A percentile compares a stretch with the other conserved stretches of the same genome.
These are phyloP conservation scores for Pseudomyrmex concolor DNA, from an alignment of 1,140 invertebrate genomes.

Conservation along the genomic window DNA sequence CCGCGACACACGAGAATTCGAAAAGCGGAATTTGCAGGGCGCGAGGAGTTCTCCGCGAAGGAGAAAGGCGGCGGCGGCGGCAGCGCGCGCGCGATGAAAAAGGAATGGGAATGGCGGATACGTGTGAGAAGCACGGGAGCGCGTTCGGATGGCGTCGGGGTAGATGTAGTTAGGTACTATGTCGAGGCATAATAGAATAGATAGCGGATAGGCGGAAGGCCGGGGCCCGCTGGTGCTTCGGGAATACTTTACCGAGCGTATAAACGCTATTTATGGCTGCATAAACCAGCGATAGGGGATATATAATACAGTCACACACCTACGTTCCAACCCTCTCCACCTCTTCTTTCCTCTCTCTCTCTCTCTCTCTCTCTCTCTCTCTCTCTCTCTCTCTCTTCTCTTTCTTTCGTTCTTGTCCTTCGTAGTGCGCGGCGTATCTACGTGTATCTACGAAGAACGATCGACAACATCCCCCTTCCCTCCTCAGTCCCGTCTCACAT, in stretches of 20 bases:
- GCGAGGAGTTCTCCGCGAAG: conserved; percentile 10
- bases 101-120: conserved; percentile 66
- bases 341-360: conserved; percentile 7
- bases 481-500: conserved; percentile 58
- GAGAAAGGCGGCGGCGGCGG: background rate
- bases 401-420: conserved; percentile 46
- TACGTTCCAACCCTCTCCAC: conserved; percentile 60
- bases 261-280: conserved; percentile 84
- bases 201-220: conserved; percentile 79
- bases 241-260: conserved; percentile 82
- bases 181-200: conserved; percentile 82
- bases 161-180: conserved; percentile 73
- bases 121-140: conserved; percentile 54
- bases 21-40: conserved; percentile 61
- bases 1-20: conserved; percentile 62
- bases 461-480: conserved; percentile 70
- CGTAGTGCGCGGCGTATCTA: conserved; percentile 67
- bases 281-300: conserved; percentile 82
- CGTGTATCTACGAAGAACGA: conserved; percentile 76
- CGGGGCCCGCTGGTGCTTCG: conserved; percentile 76
- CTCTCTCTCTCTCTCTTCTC: conserved; percentile 42
- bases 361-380: background rate
- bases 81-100: conserved; percentile 27
- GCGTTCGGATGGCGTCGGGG: conserved; percentile 56
- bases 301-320: conserved; percentile 81